Conservation (phyloP, 1,140 invertebrate genomes). For the Heterodera schachtii region DNA sequence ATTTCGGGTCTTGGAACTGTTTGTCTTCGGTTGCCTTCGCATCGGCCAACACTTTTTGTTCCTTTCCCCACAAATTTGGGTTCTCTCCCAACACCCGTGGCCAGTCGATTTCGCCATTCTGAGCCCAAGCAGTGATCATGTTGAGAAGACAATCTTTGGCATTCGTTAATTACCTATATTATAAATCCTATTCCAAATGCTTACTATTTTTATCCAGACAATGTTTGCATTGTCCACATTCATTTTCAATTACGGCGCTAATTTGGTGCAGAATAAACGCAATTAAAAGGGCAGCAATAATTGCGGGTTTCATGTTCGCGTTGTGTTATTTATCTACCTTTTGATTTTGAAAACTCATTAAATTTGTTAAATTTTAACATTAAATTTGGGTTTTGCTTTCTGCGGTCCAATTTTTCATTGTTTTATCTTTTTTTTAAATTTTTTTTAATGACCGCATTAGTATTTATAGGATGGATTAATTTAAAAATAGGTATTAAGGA, state of each 20-base stretch:
- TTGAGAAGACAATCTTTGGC: background rate
- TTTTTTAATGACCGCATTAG: no score
- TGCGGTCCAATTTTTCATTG: no score
- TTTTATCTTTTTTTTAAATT: no score
- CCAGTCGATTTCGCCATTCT: background rate
- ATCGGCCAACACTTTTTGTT: constrained; percentile 3
- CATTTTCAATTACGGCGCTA: background rate
- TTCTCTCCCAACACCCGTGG: background rate
- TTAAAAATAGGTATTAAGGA: no score
- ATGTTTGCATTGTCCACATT: background rate
- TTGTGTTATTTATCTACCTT: no score
- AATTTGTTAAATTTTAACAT: no score
- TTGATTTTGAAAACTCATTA: no score
- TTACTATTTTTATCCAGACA: background rate
- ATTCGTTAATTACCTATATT: background rate
- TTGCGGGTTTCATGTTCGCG: no score
- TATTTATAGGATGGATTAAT: no score
- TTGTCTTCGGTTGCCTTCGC: background rate
- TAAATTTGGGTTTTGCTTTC: no score
- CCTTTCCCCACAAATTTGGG: background rate
- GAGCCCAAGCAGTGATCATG: background rate
- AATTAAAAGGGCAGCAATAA: background rate
- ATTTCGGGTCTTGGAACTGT: background rate
- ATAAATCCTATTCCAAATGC: background rate
- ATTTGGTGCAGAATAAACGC: background rate